Evolutionary conservation across 2,113 vertebrate genomes (phyloP), one percentile per base, ranked within the genome.

Genomic region (Carettochelys insculpta): DNA sequence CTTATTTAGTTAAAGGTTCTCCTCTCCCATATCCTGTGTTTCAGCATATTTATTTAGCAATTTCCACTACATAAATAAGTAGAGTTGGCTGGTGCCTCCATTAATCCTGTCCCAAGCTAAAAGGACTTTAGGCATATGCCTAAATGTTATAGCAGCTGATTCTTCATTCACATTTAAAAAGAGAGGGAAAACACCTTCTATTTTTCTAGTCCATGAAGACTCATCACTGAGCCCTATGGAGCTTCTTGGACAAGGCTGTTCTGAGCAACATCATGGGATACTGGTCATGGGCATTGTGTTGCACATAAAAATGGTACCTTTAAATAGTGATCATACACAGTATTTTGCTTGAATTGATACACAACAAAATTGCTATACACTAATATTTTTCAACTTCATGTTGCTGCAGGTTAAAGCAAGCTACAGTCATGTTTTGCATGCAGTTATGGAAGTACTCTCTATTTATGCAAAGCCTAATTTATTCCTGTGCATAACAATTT

Each of bases 361-460:
- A 86, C 38, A 93, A 75, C 51, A 89, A 89, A 95, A 95, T 86
- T 92, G 82, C 77, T 96, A 82, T 91, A 76, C 86, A 92, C 68
- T 96, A 96, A 90, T 87, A 93, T 58, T 82, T 97, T 97, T 97
- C 95, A 95, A 96, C 97, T 97, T 96, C 75, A 93, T 82, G 68
- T 96, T 96, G 96, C 97, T 98, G 95, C 90, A 96, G 96, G 96
- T 97, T 97, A 98, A 96, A 97, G 96, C 93, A 96, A 97, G 95
- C 61, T 92, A 88, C 85, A 84, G 86, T 93, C 91, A 97, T 91
- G 95, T 96, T 97, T 96, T 93, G 94, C 97, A 96, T 77, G 93
- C 85, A 94, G 95, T 96, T 97, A 95, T 6, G 80, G 88, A 86
- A 89, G 47, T 17, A 81, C 53, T 85, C 95, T 86, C 94, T 82